These are phyloP conservation scores for Euclidia mi DNA, from an alignment of 2,888 invertebrate species.

Conservation along the genomic window DNA sequence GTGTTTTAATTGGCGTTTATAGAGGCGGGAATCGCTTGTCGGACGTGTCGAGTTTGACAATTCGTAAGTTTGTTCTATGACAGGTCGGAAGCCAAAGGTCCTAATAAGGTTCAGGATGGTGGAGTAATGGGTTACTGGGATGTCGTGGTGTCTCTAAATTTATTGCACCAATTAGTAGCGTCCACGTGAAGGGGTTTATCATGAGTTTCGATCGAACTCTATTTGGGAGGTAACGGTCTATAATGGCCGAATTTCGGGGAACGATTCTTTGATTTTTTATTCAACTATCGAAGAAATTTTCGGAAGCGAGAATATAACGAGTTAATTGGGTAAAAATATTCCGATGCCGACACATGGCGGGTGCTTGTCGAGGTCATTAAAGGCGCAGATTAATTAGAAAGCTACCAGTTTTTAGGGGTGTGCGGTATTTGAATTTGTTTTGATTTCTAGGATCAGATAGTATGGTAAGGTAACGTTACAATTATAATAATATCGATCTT, in stretches of 20 bases:
- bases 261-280: constrained; percentile 75
- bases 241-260: constrained; percentile 87
- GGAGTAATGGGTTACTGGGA: constrained; percentile 73
- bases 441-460: too few species aligned
- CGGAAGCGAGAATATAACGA: constrained; percentile 88
- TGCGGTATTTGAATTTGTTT: too few species aligned
- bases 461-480: too few species aligned
- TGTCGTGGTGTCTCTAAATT: constrained; percentile 83
- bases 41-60: constrained; percentile 67
- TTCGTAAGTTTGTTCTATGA: constrained; percentile 71
- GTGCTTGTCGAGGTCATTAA: constrained; percentile 74
- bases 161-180: constrained; percentile 89
- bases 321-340: constrained; percentile 88
- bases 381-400: constrained; percentile 80
- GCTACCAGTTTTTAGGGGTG: too few species aligned
- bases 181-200: constrained; percentile 86
- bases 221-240: constrained; percentile 88
- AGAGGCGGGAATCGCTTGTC: constrained; percentile 73
- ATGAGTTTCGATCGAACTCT: constrained; percentile 79
- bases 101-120: constrained; percentile 75
- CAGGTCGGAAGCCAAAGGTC: constrained; percentile 61
- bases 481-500: too few species aligned
- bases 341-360: constrained; percentile 74
- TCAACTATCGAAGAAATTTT: constrained; percentile 76
- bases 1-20: constrained; percentile 71